Base-by-base conservation (phyloP, 1,140 invertebrate genomes). In the Drosophila erecta region DNA sequence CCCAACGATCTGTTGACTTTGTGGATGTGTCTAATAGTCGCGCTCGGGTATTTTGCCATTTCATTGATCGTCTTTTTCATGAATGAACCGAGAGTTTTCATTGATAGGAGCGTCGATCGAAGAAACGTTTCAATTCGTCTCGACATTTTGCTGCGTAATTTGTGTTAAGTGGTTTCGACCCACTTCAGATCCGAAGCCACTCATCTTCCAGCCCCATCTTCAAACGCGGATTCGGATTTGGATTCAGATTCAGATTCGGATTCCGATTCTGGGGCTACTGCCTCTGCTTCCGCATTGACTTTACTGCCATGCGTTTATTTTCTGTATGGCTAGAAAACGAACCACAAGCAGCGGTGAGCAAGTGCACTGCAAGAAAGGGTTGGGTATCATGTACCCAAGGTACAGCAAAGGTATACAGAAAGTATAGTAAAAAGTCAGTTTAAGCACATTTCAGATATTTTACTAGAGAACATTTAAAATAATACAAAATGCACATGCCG, bases 141-240 rank as follows among this genome's bases (percentile, higher is more conserved):
- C 84, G 77, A 87, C 83, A 90, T 91, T 91, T 91, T 91, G 89
- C 89, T 91, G 89, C 89, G 89, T 91, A 91, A 91, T 91, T 85
- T 85, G 89, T 90, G 90, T 91, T 91, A 91, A 91, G 89, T 91
- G 89, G 89, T 91, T 89, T 66, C 84, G 83, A 71, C 89, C 89
- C 80, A 78, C 80, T 87, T 90, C 71, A 90, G 66, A 76, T 81
- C 75, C 61, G 57, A 60, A 43, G 43, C 57, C 33, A 43, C 56
- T 14, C 37, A 2, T 49, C 20, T 33, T 47, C 38, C 22, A 43
- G 27, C 56, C 44, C 47, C 58, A 44, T 35, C 40, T 41, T 41
- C 54, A 41, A 59, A 55, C 51, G 54, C 41, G 43, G 35, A 44
- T 41, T 55, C 27, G 24, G 27, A 30, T 33, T 53, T 7, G 12